Base-by-base conservation (phyloP, 1,140 invertebrate genomes). In the Adelges cooleyi region DNA sequence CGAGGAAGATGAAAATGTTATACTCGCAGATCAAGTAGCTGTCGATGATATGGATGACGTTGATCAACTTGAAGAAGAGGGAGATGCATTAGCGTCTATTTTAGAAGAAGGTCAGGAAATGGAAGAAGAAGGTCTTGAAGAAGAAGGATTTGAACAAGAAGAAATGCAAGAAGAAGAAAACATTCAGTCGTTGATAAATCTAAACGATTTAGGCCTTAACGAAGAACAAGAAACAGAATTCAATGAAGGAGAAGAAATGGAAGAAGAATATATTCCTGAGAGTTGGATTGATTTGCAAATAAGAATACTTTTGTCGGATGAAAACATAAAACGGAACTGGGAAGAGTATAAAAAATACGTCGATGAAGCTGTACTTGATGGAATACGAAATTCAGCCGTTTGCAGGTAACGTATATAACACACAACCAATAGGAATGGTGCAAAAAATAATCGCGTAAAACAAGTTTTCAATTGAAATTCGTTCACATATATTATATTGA, bases 291-390 rank as follows among this genome's bases (percentile, higher is more conserved):
- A 42, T 5, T 23, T 17, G 10, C 53, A 56, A 10, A 8, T 11
- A 25, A 17, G 18, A 67, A 49, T 46, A 44, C 67, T 71, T 36
- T 54, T 53, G 48, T 52, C 65, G 9, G 46, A 71, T 25, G 54
- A 68, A 22, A 65, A 72, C 42, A 71, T 71, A 66, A 65, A 69
- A 52, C 67, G 69, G 15, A 74, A 73, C 68, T 86, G 84, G 84
- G 77, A 80, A 49, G 75, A 78, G 1, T 87, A 86, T 72, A 76
- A 85, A 2, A 73, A 76, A 54, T 81, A 81, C 69, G 73, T 86
- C 5, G 85, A 87, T 74, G 75, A 79, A 65, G 76, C 84, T 67
- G 75, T 86, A 40, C 74, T 78, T 2, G 76, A 80, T 59, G 80
- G 79, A n/a, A 77, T 86, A 50, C 77, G 81, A n/a, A 73, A 76